Conservation (phyloP, 2,113 vertebrate species). For the Centropus bengalensis region DNA sequence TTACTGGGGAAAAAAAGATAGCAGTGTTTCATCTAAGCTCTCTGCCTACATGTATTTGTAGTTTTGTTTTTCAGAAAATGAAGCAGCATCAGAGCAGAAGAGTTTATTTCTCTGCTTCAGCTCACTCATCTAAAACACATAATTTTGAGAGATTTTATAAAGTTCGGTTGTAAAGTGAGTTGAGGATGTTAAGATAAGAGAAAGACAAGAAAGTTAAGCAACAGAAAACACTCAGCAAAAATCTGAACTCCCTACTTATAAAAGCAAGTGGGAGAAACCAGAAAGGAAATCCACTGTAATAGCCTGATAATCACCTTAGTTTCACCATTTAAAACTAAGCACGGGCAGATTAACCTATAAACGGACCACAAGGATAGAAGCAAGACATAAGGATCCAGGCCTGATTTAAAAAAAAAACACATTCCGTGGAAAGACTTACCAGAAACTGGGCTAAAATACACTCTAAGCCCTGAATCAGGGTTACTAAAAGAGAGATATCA, state of each 20-base stretch:
- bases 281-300: conserved; percentile 27
- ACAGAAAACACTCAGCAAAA: neutral
- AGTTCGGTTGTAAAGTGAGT: neutral
- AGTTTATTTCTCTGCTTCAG: neutral
- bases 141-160: neutral
- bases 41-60: neutral
- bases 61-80: neutral
- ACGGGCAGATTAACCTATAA: conserved; percentile 46
- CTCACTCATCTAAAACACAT: neutral
- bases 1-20: neutral
- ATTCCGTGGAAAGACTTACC: neutral
- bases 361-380: neutral
- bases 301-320: conserved; percentile 59
- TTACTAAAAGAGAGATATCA: neutral
- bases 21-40: neutral
- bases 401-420: neutral
- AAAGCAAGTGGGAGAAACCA: neutral
- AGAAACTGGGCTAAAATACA: neutral
- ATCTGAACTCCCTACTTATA: neutral
- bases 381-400: neutral
- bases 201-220: neutral
- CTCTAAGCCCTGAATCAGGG: neutral
- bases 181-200: neutral
- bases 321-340: conserved; percentile 48
- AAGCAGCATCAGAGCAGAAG: neutral